Conservation (phyloP, 1,140 invertebrate species). For the Seison nebaliae region DNA sequence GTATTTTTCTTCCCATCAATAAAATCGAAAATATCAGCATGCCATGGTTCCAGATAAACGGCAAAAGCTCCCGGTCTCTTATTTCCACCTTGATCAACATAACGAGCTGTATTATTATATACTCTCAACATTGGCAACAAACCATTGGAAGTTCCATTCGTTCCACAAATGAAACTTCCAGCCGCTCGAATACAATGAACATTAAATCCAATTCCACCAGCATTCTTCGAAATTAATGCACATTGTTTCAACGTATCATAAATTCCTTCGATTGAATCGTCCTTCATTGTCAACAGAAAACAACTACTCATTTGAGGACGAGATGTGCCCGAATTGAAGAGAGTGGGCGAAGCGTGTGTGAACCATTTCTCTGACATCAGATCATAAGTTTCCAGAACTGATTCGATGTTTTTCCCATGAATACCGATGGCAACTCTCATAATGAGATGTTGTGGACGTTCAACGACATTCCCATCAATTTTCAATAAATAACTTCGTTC, state of each 20-base stretch:
- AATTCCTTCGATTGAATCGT: conserved; percentile 94
- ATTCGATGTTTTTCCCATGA: conserved; percentile 68
- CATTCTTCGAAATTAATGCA: conserved; percentile 79
- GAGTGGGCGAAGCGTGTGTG: conserved; percentile 82
- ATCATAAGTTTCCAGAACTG: conserved; percentile 84
- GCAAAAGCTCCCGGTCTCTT: conserved; percentile 95
- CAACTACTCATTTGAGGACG: conserved; percentile 74
- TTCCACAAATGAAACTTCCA: conserved; percentile 70
- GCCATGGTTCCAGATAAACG: conserved; percentile 94
- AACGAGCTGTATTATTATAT: conserved; percentile 76
- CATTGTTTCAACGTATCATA: conserved; percentile 74
- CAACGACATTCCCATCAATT: conserved; percentile 69
- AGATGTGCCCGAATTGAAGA: conserved; percentile 74
- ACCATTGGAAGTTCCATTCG: conserved; percentile 77
- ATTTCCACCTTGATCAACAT: conserved; percentile 92
- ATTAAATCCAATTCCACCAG: conserved; percentile 84
- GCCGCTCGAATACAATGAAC: conserved; percentile 76
- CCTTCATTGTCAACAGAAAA: conserved; percentile 72
- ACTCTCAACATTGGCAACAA: conserved; percentile 86
- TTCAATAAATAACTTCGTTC: conserved; percentile 79
- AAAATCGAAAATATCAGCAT: conserved; percentile 84
- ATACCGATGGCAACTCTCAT: conserved; percentile 92
- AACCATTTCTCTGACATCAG: conserved; percentile 78
- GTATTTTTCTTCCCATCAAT: conserved; percentile 68
- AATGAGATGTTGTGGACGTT: conserved; percentile 88